phyloP scores from a whole-genome alignment of 2,797 vertebrate species.

The Brachyrhaphis roseni region DNA sequence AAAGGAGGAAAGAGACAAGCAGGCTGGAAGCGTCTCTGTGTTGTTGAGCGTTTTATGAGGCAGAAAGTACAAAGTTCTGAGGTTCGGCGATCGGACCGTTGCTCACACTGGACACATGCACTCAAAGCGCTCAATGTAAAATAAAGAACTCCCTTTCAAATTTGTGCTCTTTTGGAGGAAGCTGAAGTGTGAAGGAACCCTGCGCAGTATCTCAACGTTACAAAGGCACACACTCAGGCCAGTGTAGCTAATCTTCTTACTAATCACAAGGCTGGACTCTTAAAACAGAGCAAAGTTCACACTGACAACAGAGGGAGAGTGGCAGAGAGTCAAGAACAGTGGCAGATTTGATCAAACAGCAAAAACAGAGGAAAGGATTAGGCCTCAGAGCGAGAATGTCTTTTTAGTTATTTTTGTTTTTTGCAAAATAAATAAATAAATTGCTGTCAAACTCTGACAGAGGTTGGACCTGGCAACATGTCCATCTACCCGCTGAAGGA shows the following conservation, averaged over 20 bases:
- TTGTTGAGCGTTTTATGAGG: constrained; percentile 26
- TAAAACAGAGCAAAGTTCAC: constrained; percentile 76
- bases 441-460: no score
- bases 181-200: not conserved
- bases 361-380: not conserved
- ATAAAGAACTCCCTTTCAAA: not conserved
- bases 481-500: not conserved
- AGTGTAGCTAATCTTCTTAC: constrained; percentile 73
- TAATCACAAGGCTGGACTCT: constrained; percentile 72
- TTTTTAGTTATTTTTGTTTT: not conserved
- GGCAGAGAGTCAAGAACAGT: not conserved
- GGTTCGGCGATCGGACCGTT: constrained; percentile 24
- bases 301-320: constrained; percentile 15
- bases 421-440: not conserved
- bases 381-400: not conserved
- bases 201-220: not conserved
- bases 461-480: not conserved
- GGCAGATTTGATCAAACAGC: not conserved
- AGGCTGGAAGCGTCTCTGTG: not conserved
- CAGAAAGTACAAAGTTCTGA: constrained; percentile 25
- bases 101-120: not conserved
- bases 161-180: constrained; percentile 1
- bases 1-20: not conserved
- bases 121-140: not conserved
- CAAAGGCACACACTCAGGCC: not conserved